Base-by-base conservation (phyloP, 2,113 vertebrate species). In the crab-eating macaque (Macaca fascicularis) region DNA sequence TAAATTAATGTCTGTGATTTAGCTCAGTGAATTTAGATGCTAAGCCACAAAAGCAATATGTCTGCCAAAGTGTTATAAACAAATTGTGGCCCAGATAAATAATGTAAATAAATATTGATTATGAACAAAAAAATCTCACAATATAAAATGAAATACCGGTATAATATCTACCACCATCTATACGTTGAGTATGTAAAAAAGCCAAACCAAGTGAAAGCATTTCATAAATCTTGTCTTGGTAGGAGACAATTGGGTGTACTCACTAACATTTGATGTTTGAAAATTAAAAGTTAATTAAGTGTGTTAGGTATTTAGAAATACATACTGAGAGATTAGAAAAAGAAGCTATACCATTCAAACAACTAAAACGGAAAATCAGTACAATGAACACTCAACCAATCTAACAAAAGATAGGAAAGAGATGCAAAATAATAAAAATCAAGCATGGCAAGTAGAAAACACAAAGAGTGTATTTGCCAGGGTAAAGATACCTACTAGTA, bases 191-290 rank as follows among this genome's bases (percentile, higher is more conserved):
- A 67, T 3, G 22, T 64, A 14, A 64, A 81, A 92, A 30, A 86
- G 8, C 3, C 69, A 75, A 90, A 95, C 1, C 84, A 64, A 79
- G 8, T 45, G 67, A 30, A 92, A 93, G 20, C 8, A 79, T 80
- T 94, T 27, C 45, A 59, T 32, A 94, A 45, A 43, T 79, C 84
- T 76, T 78, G 5, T 48, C 11, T 86, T 86, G 23, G 23, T 78
- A 81, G 17, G 12, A 85, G 64, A 82, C 7, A 81, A 3, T 22
- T 82, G 9, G 76, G 32, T 3, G 76, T 61, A 76, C 3, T 84
- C 61, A 61, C 83, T 74, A 80, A 90, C 14, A 80, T 35, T 93
- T 95, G 64, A 85, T 67, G 20, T 93, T 96, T 72, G n/a, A 91
- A 80, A 95, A 67, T 85, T 72, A 40, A n/a, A 78, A 85, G 20